Evolutionary conservation across 2,888 invertebrate genomes (phyloP), one percentile per base, ranked within the genome.

Genomic region (Andrena minutula): DNA sequence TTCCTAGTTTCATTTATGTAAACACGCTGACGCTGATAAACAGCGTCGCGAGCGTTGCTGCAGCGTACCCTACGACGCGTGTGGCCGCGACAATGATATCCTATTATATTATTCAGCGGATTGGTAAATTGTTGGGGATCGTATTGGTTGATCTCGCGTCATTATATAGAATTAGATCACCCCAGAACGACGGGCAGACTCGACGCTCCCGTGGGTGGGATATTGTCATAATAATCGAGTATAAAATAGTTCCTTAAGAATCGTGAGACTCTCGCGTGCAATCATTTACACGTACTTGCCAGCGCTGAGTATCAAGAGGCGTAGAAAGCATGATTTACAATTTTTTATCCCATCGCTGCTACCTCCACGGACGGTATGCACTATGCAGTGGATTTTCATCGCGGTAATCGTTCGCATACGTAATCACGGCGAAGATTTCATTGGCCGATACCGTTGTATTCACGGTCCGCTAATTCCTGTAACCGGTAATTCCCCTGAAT

Each of bases 51-150:
- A 20, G 16, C 49, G 20, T 56, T 12, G 30, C 47, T 51, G n/a
- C 10, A 26, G 26, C 30, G 10, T 20, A 28, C 35, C 51, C 10
- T 12, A 68, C 35, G 35, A 74, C 41, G 12, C 26, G 8, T 26
- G 10, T 58, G 20, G 51, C 6, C 30, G 4, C n/a, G 51, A 58
- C 20, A 83, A 70, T 51, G 41, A 49, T 76, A 74, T 71, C 71
- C 5, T 64, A 83, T 83, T 78, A 83, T 47, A 61, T 83, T 69
- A 83, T 83, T 83, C 61, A 78, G 78, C 61, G 47, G 74, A 83
- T 83, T 83, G 72, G 10, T 73, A 83, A 83, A 83, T 74, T 73
- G 71, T 79, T 71, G 63, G 69, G 53, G 56, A 73, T 69, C 8
- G 53, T 2, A 53, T 53, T n/a, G 2, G 61, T 73, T 63, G 23